These are phyloP conservation scores for Epistrophe grossulariae DNA, from an alignment of 2,888 invertebrate species.

Conservation along the genomic window DNA sequence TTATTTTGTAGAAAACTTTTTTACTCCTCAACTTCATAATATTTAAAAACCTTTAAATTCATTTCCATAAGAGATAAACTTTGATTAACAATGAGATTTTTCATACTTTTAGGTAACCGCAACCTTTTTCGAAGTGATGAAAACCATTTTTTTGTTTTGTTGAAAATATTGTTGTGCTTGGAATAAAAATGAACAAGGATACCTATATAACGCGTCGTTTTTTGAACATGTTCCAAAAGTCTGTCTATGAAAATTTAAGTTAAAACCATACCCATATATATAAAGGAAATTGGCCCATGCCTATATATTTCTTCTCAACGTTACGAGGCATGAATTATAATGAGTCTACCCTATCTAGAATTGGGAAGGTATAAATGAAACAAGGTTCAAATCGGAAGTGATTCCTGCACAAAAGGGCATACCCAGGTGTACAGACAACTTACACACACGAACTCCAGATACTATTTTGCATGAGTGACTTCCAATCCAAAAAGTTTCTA, in stretches of 20 bases:
- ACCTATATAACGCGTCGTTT: not conserved
- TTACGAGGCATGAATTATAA: constrained; percentile 14
- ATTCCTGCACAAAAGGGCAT: constrained; percentile 48
- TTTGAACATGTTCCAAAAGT: not conserved
- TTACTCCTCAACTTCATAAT: not conserved
- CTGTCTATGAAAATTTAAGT: constrained; percentile 13
- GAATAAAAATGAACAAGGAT: not conserved
- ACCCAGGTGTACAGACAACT: constrained; percentile 29
- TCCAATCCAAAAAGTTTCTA: constrained; percentile 54
- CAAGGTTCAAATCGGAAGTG: constrained; percentile 62
- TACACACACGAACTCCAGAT: constrained; percentile 34
- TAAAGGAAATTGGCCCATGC: constrained; percentile 2
- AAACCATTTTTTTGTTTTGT: constrained; percentile 2
- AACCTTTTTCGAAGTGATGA: constrained; percentile 12
- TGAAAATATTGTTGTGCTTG: constrained; percentile 13
- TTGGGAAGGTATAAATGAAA: constrained; percentile 37
- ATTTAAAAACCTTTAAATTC: not conserved
- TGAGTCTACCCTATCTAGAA: constrained; percentile 28
- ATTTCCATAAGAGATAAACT: not conserved
- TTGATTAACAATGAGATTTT: constrained; percentile 5
- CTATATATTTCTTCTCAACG: constrained; percentile 24
- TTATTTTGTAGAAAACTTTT: not conserved
- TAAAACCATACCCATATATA: not conserved
- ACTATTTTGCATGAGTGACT: constrained; percentile 52
- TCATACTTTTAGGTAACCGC: not conserved